A percentile compares a stretch with the other conserved stretches of the same genome.
phyloP scores from a whole-genome alignment of 2,113 vertebrate genomes.

The Xenopus laevis region DNA sequence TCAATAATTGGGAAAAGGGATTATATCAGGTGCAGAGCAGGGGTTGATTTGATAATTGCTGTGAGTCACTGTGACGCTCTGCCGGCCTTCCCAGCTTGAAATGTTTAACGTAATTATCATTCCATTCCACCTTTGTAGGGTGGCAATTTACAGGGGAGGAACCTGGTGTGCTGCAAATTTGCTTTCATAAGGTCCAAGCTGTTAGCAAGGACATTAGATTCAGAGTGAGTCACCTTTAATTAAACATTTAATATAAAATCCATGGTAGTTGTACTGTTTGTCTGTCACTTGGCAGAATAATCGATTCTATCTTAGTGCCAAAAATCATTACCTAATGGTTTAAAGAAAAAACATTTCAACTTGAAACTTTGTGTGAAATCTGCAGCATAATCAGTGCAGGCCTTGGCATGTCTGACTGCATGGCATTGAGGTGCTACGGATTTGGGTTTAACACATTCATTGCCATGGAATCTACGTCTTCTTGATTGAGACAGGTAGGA shows the following conservation, averaged over 20 bases:
- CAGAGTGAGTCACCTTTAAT: no score
- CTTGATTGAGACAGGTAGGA: no score
- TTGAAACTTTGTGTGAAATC: no score
- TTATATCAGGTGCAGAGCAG: slow-evolving; percentile 12
- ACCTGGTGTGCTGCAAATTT: slow-evolving; percentile 5
- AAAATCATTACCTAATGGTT: not conserved
- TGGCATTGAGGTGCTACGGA: no score
- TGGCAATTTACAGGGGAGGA: slow-evolving; percentile 18
- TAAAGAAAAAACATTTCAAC: no score
- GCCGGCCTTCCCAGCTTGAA: slow-evolving; percentile 14
- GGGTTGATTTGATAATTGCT: slow-evolving; percentile 18
- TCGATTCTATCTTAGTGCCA: not conserved
- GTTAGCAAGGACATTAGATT: not conserved
- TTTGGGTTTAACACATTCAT: no score
- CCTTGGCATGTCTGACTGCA: no score
- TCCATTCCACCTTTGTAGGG: slow-evolving; percentile 15
- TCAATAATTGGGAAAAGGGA: slow-evolving; percentile 5
- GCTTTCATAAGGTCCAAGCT: slow-evolving; percentile 18
- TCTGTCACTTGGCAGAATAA: not conserved
- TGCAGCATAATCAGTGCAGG: no score
- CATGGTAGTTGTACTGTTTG: not conserved
- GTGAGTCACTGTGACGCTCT: slow-evolving; percentile 22
- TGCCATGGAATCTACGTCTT: no score
- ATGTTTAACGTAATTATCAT: slow-evolving; percentile 32
- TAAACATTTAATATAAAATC: no score